These are phyloP conservation scores for Dioctria rufipes DNA, from an alignment of 2,888 invertebrate species.

Conservation along the genomic window DNA sequence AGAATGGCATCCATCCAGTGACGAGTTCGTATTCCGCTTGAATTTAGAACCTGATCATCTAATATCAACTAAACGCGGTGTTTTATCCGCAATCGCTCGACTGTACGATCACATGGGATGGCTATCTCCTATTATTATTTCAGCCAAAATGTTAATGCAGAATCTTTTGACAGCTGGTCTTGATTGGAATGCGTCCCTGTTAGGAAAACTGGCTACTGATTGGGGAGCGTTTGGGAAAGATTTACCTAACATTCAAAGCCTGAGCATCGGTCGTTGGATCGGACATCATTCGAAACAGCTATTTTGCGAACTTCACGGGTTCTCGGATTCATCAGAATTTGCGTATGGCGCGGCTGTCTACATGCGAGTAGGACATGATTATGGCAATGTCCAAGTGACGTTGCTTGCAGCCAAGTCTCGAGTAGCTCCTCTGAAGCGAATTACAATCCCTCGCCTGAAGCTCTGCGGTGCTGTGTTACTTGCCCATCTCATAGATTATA, in stretches of 20 bases:
- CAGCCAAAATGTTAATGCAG: neutral
- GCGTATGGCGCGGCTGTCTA: neutral
- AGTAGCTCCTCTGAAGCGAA: neutral
- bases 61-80: neutral
- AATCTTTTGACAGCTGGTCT: neutral
- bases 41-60: neutral
- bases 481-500: neutral
- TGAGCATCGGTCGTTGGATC: neutral
- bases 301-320: neutral
- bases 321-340: neutral
- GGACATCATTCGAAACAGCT: neutral
- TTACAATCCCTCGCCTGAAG: neutral
- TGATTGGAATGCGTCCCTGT: neutral
- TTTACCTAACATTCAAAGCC: neutral
- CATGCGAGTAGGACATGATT: neutral
- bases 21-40: neutral
- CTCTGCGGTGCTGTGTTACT: neutral
- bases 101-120: neutral
- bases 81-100: neutral
- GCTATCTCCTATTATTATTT: neutral
- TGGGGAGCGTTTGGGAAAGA: neutral
- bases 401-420: neutral
- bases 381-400: neutral
- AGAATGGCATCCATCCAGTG: neutral
- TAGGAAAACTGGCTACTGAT: neutral